Evolutionary conservation across 2,113 vertebrate species (phyloP).

Genomic region (Erythrocercus mccallii): DNA sequence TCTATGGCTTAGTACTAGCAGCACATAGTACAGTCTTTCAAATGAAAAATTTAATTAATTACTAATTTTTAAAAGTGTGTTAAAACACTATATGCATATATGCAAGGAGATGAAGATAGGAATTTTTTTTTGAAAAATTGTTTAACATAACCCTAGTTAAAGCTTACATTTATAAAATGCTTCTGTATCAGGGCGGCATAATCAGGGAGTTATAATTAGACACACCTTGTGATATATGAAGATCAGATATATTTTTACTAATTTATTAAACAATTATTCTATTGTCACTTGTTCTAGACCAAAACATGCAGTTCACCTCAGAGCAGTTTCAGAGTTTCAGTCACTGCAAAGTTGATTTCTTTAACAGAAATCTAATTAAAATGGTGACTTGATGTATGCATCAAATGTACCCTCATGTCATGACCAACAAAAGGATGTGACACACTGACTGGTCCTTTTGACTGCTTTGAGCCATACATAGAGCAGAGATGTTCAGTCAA

Average conservation of each 20-base stretch:
- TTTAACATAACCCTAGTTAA: not conserved
- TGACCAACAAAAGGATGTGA: accelerated
- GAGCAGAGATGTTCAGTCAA: not conserved
- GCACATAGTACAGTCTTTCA: not conserved
- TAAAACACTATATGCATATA: not conserved
- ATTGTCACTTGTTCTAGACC: not conserved
- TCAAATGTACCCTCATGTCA: not conserved
- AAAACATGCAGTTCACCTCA: not conserved
- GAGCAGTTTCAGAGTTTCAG: not conserved
- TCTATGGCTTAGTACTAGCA: not conserved
- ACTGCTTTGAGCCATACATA: not conserved
- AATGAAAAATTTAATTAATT: not conserved
- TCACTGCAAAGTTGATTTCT: not conserved
- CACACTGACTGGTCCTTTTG: not conserved
- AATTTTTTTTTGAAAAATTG: not conserved
- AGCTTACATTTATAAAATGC: not conserved
- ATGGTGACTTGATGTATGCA: not conserved
- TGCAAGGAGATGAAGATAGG: not conserved
- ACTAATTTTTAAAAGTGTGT: not conserved
- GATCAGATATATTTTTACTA: not conserved
- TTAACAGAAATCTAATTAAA: not conserved
- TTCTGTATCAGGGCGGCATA: not conserved
- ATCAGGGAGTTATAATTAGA: not conserved
- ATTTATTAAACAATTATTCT: not conserved
- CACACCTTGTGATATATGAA: not conserved